Base-by-base conservation (phyloP, 2,888 invertebrate species). In the Lydus trimaculatus region DNA sequence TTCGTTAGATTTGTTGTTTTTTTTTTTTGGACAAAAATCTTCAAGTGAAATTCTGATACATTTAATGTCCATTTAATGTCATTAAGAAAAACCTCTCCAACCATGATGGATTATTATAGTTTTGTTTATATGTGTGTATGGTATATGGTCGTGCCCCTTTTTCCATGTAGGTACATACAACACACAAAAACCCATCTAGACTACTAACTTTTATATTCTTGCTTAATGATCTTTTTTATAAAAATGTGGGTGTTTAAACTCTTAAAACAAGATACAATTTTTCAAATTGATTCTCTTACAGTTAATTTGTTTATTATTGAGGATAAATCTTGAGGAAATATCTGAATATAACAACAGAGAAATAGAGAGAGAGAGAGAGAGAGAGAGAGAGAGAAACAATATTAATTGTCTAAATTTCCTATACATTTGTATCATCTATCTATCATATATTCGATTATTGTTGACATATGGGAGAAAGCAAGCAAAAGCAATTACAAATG, bases 401-500 rank as follows among this genome's bases (percentile, higher is more conserved):
- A 56, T 56, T 56, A 56, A 56, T 56, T 56, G 25, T 56, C 43
- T 56, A 25, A 56, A 56, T 56, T 56, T 56, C 56, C 56, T 56
- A 56, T 56, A 23, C 11, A 43, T 48, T 43, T n/a, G n/a, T n/a
- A n/a, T 5, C 2, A 48, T 48, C 20, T 48, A 48, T 48, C 43
- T 43, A 43, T 43, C 43, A 20, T 48, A 56, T 25, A 66, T 70
- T 76, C 75, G 78, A 77, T 77, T 43, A n/a, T 43, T 78, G 78
- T 78, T 75, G 75, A 76, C 75, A 76, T 75, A 78, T 71, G 76
- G 72, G 74, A 76, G 73, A n/a, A n/a, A 74, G 76, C 75, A 28
- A 74, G 76, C 76, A 74, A 77, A 78, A 76, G 78, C 78, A 78
- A 78, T 78, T 78, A 78, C 76, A 75, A 76, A 75, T 15, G 23